Base-by-base conservation (phyloP, 2,113 vertebrate species). In the Pyrgilauda ruficollis region DNA sequence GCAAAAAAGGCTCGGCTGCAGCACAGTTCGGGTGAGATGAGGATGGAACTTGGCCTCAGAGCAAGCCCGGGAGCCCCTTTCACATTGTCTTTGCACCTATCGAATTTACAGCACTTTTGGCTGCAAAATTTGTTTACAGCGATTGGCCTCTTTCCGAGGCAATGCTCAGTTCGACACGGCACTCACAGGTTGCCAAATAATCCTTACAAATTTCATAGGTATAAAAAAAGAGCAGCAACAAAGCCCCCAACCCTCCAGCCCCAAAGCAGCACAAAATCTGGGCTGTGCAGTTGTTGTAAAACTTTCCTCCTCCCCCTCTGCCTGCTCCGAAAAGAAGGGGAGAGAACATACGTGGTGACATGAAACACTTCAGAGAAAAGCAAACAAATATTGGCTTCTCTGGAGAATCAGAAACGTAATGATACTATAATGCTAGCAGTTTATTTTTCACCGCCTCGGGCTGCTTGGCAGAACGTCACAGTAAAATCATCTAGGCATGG, bases 371-470 rank as follows among this genome's bases (percentile, higher is more conserved):
- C 77, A 94, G 89, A 96, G 95, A 84, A 97, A 96, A 96, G 92
- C 95, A 93, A 97, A 96, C 93, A 97, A 97, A 97, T 93, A 97
- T 24, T 84, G 89, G 78, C 94, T 93, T 93, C 92, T 93, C 92
- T 37, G 87, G 94, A 96, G 97, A 97, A 96, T 93, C 94, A 94
- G 94, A 96, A 96, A 96, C 84, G 69, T 69, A 95, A 92, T 84
- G 92, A 94, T 94, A 96, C 95, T 62, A 84, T 94, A 97, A 95
- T n/a, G 88, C 91, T 95, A 59, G 84, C 89, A 84, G 91, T 94
- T 96, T 86, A 67, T 93, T 97, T 96, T 96, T 97, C 97, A 96
- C 90, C 75, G 96, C 97, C 97, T 97, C 76, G 1, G 94, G 97
- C 95, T 73, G 84, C 87, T 96, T 96, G 90, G 95, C 96, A 94